These are phyloP conservation scores for Phalacrocorax carbo DNA, from an alignment of 2,113 vertebrate species.

Conservation along the genomic window DNA sequence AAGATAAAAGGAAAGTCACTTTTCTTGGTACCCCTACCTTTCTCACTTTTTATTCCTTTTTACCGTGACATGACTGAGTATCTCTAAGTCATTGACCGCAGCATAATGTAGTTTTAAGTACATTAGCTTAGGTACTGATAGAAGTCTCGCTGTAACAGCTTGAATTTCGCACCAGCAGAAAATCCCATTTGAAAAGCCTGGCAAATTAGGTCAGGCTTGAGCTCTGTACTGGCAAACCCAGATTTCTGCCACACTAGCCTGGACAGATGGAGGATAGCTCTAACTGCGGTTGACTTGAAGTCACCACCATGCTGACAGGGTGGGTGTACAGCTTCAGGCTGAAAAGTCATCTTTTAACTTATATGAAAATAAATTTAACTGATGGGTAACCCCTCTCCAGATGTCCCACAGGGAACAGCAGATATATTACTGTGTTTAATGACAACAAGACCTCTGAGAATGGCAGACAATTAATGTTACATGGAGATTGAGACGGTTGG, in stretches of 20 bases:
- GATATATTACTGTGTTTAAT: neutral
- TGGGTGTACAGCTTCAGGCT: neutral
- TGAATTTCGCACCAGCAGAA: neutral
- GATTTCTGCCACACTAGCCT: neutral
- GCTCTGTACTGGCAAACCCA: neutral
- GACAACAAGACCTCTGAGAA: neutral
- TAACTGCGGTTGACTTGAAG: neutral
- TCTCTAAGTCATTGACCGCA: neutral
- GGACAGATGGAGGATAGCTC: neutral
- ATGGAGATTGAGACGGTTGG: neutral
- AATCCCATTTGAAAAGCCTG: neutral
- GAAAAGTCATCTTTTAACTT: neutral
- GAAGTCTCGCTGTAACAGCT: neutral
- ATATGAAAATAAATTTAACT: neutral
- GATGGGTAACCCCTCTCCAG: neutral
- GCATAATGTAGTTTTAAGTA: neutral
- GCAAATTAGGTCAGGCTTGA: neutral
- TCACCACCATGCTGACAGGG: neutral
- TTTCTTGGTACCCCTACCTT: neutral
- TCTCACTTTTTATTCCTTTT: neutral
- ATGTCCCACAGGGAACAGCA: neutral
- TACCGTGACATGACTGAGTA: neutral
- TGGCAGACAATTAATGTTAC: neutral
- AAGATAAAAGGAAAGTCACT: neutral
- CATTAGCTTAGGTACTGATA: neutral